These are phyloP conservation scores for Oreochromis aureus DNA, from an alignment of 2,113 vertebrate genomes.

Conservation along the genomic window DNA sequence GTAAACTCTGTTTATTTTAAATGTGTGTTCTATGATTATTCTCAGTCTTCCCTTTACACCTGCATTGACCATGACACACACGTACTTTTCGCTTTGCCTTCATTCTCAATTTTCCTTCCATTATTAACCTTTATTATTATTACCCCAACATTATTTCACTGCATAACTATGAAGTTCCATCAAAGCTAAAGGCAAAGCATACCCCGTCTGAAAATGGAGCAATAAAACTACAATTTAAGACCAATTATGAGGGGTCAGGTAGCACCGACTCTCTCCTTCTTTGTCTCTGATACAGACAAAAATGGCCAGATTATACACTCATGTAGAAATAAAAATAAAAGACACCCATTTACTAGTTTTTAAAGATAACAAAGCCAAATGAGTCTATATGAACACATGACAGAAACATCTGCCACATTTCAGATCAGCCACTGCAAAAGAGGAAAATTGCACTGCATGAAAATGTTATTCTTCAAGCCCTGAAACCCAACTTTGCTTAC, in stretches of 20 bases:
- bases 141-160: conserved; percentile 56
- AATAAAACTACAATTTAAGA: conserved; percentile 59
- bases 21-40: background rate
- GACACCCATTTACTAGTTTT: background rate
- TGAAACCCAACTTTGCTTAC: background rate
- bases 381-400: conserved; percentile 30
- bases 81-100: conserved; percentile 27
- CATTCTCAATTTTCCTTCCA: conserved; percentile 14
- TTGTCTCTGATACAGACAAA: background rate
- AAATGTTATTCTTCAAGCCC: background rate
- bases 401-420: conserved; percentile 9
- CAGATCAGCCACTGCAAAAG: background rate
- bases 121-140: conserved; percentile 7
- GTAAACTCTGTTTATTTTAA: background rate
- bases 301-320: background rate
- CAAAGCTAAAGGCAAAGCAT: conserved; percentile 54
- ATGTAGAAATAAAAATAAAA: conserved; percentile 18
- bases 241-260: conserved; percentile 69
- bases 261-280: background rate
- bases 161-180: conserved; percentile 69
- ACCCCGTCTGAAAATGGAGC: conserved; percentile 26
- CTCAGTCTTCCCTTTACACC: background rate
- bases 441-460: background rate
- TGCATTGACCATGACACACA: background rate
- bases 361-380: background rate